These are phyloP conservation scores for Argentina silus DNA, from an alignment of 2,797 vertebrate species.

Conservation along the genomic window DNA sequence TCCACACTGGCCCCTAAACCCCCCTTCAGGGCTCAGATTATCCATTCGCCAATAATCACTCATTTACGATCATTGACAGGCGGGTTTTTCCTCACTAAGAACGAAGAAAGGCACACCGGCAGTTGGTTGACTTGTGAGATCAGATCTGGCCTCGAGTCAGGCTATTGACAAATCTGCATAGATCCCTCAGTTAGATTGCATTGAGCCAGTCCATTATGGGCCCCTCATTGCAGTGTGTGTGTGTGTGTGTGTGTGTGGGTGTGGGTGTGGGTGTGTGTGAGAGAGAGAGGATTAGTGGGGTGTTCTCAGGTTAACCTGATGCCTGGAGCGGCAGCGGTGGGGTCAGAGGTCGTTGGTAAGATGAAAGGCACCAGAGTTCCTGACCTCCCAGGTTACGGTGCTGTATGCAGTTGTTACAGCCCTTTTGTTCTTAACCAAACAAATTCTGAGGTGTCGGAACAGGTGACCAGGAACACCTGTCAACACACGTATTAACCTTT, in stretches of 20 bases:
- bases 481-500: slow-evolving; percentile 22
- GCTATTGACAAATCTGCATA: slow-evolving; percentile 46
- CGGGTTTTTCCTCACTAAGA: slow-evolving; percentile 9
- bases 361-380: slow-evolving; percentile 48
- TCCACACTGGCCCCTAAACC: not conserved
- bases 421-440: slow-evolving; percentile 37
- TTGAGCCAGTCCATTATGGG: slow-evolving; percentile 39
- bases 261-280: not conserved
- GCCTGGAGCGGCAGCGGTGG: slow-evolving; percentile 57
- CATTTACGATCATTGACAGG: slow-evolving; percentile 17
- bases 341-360: slow-evolving; percentile 53
- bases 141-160: slow-evolving; percentile 39
- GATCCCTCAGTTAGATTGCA: slow-evolving; percentile 42
- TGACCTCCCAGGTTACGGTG: slow-evolving; percentile 42
- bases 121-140: slow-evolving; percentile 28
- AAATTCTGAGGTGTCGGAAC: slow-evolving; percentile 33
- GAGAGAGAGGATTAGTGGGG: slow-evolving; percentile 52
- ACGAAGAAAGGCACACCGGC: slow-evolving; percentile 22
- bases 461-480: slow-evolving; percentile 43
- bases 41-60: slow-evolving; percentile 17
- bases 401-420: not conserved
- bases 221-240: slow-evolving; percentile 35
- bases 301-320: slow-evolving; percentile 54
- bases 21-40: slow-evolving; percentile 23
- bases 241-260: slow-evolving; percentile 2